Evolutionary conservation across 2,113 vertebrate species (phyloP), one percentile per base, ranked within the genome.

Genomic region (Cheilinus undulatus): DNA sequence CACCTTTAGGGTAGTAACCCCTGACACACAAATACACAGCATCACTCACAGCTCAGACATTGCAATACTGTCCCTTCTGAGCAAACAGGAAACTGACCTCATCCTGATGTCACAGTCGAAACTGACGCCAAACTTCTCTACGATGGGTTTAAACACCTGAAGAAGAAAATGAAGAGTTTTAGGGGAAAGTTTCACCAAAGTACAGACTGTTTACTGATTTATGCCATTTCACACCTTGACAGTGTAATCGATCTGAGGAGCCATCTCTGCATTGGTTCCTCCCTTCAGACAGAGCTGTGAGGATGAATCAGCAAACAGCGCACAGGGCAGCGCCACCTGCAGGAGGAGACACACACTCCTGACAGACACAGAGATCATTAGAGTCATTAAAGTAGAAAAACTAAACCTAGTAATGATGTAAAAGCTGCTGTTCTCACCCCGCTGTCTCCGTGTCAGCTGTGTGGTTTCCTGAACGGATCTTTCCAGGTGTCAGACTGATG

Each of bases 261-360:
- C 98, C 97, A 99, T 99, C 74, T 99, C 97, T 11, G 97, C 97
- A 56, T 99, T 98, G 48, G 97, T 99, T 40, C 97, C 98, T 36
- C 98, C 98, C 92, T 96, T 97, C 82, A 99, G 89, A 73, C 52
- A 91, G 12, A 99, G 93, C 69, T 96, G 94, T 19, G 97, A 95
- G 0, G 95, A 91, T 13, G 93, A 92, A 42, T 94, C 94, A 36
- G 96, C 92, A 68, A 94, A 99, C 22, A 99, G 92, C 36, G 95
- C 94, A 48, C 97, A 99, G 4, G 98, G 98, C 83, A 98, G 93
- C 7, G 96, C 95, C 7, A 95, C 95, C 89, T 99, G 98, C 91
- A 99, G 92, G 88, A 99, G 89, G 9, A 99, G 94, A 83, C 96
- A 96, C 65, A 99, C 96, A 48, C 97, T 99, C 95, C 97, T 99